Percentiles rank a stretch among this genome's conserved stretches.
Conservation (phyloP, 2,888 invertebrate species). For the Himalopsyche kuldschensis region DNA sequence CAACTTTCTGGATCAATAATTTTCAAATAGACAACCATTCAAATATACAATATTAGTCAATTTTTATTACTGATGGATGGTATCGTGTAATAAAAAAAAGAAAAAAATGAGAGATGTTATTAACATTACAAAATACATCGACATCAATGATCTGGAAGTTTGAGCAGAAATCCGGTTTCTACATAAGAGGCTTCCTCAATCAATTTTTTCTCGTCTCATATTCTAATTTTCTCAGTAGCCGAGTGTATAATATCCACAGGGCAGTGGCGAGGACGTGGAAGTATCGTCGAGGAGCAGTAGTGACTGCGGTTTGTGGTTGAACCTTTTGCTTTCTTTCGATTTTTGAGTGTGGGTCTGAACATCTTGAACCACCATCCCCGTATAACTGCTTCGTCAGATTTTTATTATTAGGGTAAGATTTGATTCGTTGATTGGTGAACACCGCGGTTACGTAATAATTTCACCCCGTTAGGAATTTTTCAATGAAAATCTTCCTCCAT, state of each 20-base stretch:
- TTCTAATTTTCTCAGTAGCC: slow-evolving; percentile 36
- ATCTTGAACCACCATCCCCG: neutral
- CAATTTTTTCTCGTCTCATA: slow-evolving; percentile 25
- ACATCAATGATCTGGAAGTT: neutral
- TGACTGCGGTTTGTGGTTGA: slow-evolving; percentile 32
- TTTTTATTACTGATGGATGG: too few species aligned
- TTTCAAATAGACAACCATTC: too few species aligned
- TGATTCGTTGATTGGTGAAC: slow-evolving; percentile 27
- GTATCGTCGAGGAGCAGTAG: slow-evolving; percentile 7
- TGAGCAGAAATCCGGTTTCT: neutral
- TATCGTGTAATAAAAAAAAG: too few species aligned
- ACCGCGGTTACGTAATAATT: slow-evolving; percentile 35
- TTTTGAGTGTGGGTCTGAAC: neutral
- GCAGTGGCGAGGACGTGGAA: neutral
- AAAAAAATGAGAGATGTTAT: neutral
- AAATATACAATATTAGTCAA: too few species aligned
- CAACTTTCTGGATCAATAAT: too few species aligned
- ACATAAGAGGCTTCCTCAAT: slow-evolving; percentile 28
- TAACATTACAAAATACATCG: neutral
- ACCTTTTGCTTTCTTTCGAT: slow-evolving; percentile 3
- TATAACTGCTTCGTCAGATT: slow-evolving; percentile 14
- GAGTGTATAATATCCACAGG: neutral
- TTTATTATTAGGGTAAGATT: slow-evolving; percentile 30
- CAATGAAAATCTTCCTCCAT: slow-evolving; percentile 28
- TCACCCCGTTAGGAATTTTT: slow-evolving; percentile 25